Conservation (phyloP, 2,797 vertebrate genomes). For the Chromis chromis region DNA sequence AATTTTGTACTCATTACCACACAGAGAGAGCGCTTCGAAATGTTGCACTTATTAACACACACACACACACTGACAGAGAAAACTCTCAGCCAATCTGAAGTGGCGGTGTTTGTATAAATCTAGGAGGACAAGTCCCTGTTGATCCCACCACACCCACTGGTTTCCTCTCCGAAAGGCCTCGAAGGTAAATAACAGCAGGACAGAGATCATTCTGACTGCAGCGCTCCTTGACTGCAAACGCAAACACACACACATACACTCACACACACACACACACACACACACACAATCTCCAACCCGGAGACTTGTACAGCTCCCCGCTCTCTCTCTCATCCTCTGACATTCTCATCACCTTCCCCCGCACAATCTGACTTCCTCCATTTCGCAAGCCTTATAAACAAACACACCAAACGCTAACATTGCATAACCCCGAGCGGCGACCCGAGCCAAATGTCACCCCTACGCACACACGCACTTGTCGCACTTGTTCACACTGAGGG, state of each 20-base stretch:
- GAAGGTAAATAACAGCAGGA: conserved; percentile 75
- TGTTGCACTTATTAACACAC: too few relatives aligned
- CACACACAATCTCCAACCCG: conserved; percentile 8
- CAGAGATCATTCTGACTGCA: conserved; percentile 66
- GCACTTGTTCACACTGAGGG: conserved; percentile 36
- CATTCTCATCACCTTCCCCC: conserved; percentile 72
- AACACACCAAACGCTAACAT: conserved; percentile 73
- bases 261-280: conserved; percentile 52
- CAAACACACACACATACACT: conserved; percentile 45
- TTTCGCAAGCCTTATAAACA: conserved; percentile 76
- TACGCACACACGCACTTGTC: conserved; percentile 34
- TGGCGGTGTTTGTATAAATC: conserved; percentile 71
- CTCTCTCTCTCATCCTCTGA: conserved; percentile 63
- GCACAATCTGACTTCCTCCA: conserved; percentile 77
- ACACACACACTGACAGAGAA: conserved; percentile 26
- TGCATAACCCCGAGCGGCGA: conserved; percentile 47
- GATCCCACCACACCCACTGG: conserved; percentile 71
- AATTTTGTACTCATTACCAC: conserved; percentile 48
- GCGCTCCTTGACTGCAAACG: conserved; percentile 41
- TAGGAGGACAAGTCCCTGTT: conserved; percentile 68
- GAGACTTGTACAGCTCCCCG: conserved; percentile 42
- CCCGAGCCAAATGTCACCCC: conserved; percentile 50
- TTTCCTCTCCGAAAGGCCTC: conserved; percentile 73
- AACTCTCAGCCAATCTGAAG: conserved; percentile 57
- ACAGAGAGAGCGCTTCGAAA: not conserved